A percentile compares a stretch with the other conserved stretches of the same genome.
Conservation (phyloP, 2,888 invertebrate species). For the Nomada ferruginata region DNA sequence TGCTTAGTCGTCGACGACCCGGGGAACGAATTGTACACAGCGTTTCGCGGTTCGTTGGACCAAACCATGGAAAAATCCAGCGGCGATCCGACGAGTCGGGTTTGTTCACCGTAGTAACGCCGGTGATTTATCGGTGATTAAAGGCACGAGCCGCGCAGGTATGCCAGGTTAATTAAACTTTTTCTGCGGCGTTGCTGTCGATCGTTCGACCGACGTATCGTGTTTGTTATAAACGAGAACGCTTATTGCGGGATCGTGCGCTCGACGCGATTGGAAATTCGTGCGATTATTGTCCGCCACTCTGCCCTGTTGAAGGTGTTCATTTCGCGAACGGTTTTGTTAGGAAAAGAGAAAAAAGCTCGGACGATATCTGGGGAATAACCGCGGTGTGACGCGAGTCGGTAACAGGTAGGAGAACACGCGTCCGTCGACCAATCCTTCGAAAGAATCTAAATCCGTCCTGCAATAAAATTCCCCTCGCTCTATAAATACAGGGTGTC, state of each 20-base stretch:
- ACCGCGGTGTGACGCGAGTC: not conserved
- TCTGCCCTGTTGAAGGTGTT: not conserved
- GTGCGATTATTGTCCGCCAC: not conserved
- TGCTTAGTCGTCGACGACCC: constrained; percentile 15
- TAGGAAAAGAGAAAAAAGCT: too few relatives aligned
- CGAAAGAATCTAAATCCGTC: constrained; percentile 1
- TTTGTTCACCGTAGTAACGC: constrained; percentile 36
- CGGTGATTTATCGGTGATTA: constrained; percentile 53
- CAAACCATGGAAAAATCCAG: constrained; percentile 8
- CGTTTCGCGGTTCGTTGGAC: not conserved
- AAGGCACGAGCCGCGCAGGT: constrained; percentile 28
- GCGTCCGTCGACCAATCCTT: not conserved
- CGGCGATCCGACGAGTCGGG: not conserved
- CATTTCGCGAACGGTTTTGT: too few relatives aligned
- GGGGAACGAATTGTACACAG: constrained; percentile 22
- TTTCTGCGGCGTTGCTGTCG: constrained; percentile 37
- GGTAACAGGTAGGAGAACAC: not conserved
- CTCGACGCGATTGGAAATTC: constrained; percentile 2
- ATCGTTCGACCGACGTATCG: constrained; percentile 33
- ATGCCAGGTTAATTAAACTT: constrained; percentile 47
- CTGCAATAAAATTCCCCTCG: constrained; percentile 3
- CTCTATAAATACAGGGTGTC: constrained; percentile 4
- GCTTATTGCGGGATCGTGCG: too few relatives aligned
- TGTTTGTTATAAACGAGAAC: too few relatives aligned
- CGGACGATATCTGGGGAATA: too few relatives aligned